Conservation (phyloP, 2,113 vertebrate species). For the Xenopus laevis region DNA sequence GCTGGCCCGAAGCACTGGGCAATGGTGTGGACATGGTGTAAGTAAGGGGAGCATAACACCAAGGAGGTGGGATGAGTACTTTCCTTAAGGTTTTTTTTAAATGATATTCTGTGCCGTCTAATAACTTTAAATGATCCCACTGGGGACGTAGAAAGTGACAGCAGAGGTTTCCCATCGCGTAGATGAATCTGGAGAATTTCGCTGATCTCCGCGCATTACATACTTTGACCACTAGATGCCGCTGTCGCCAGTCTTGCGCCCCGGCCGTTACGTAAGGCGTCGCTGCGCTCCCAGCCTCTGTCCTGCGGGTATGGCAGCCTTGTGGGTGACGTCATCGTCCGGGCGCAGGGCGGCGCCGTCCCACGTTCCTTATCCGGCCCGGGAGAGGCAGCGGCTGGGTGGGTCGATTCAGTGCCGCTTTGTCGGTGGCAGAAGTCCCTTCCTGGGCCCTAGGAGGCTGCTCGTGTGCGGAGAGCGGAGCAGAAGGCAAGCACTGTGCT, state of each 20-base stretch:
- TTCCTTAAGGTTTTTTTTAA: too few relatives aligned
- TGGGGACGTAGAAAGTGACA: too few relatives aligned
- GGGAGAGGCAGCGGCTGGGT: conserved; percentile 30
- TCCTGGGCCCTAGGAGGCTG: not conserved
- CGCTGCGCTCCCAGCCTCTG: not conserved
- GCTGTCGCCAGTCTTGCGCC: not conserved
- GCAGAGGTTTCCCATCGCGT: too few relatives aligned
- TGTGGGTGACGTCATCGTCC: conserved; percentile 27
- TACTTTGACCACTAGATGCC: conserved; percentile 11
- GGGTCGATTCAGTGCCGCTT: conserved; percentile 3
- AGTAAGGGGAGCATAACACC: too few relatives aligned
- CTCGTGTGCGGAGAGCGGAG: not conserved
- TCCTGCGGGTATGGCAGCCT: not conserved
- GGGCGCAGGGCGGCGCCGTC: conserved; percentile 42
- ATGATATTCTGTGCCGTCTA: too few relatives aligned
- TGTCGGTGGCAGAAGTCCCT: not conserved
- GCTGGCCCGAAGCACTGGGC: too few relatives aligned
- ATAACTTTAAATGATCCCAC: too few relatives aligned
- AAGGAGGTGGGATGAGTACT: too few relatives aligned
- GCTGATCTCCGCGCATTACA: too few relatives aligned
- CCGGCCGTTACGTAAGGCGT: not conserved
- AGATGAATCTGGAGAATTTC: too few relatives aligned
- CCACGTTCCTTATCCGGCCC: conserved; percentile 43
- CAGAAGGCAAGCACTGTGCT: not conserved
- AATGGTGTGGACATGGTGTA: too few relatives aligned